These are phyloP conservation scores for Brienomyrus longianalis DNA, from an alignment of 2,113 vertebrate species.

Conservation along the genomic window DNA sequence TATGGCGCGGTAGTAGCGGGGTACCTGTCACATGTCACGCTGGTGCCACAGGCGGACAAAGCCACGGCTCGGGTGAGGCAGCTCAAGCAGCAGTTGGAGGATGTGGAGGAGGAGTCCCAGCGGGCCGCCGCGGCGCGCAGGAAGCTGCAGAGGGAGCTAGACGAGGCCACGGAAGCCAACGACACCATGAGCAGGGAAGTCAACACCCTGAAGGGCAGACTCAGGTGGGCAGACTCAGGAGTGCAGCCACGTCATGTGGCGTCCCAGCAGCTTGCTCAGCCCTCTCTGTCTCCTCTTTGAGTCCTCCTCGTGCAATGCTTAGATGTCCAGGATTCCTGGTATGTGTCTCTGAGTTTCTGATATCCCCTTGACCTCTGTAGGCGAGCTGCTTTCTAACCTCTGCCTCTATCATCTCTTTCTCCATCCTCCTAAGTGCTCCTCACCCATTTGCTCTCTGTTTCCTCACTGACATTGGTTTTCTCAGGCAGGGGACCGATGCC, in stretches of 20 bases:
- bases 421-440: background rate
- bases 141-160: slow-evolving; percentile 91
- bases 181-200: slow-evolving; percentile 72
- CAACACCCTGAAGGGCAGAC: slow-evolving; percentile 71
- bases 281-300: background rate
- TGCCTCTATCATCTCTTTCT: background rate
- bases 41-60: slow-evolving; percentile 71
- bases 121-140: slow-evolving; percentile 75
- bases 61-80: slow-evolving; percentile 71
- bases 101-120: slow-evolving; percentile 86
- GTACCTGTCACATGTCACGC: background rate
- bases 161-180: slow-evolving; percentile 78
- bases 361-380: background rate
- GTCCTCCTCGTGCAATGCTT: background rate
- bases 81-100: slow-evolving; percentile 54
- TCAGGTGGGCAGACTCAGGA: slow-evolving; percentile 71
- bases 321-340: background rate
- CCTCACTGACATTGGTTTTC: background rate
- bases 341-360: background rate
- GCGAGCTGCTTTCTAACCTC: background rate
- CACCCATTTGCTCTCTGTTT: background rate
- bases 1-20: background rate
- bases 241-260: background rate
- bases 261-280: background rate
- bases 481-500: slow-evolving; percentile 67